These are phyloP conservation scores for Pseudois nayaur DNA, from an alignment of 2,113 vertebrate genomes.

Conservation along the genomic window DNA sequence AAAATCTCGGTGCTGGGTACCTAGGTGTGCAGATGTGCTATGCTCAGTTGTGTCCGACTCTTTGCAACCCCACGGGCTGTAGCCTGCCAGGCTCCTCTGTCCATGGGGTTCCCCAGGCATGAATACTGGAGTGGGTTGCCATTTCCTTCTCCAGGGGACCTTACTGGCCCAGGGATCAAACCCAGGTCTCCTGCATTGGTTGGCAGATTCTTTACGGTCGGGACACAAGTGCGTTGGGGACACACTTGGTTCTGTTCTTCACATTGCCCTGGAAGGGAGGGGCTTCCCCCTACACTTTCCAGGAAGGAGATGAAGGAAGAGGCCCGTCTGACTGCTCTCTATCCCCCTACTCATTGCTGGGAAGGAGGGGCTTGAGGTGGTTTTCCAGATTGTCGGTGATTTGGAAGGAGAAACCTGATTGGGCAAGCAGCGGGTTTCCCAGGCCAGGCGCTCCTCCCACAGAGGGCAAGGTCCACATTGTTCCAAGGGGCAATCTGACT, in stretches of 20 bases:
- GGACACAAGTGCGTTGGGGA: not conserved
- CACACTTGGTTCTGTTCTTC: not conserved
- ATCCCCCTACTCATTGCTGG: not conserved
- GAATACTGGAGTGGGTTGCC: not conserved
- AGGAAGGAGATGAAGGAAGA: not conserved
- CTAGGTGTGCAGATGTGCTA: not conserved
- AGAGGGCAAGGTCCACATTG: not conserved
- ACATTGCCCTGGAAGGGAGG: not conserved
- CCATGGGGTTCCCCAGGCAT: not conserved
- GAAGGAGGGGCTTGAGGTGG: not conserved
- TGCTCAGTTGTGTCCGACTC: not conserved
- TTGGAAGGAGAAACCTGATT: not conserved
- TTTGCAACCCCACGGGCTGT: not conserved
- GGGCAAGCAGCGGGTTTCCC: not conserved
- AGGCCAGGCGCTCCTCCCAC: not conserved
- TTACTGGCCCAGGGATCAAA: not conserved
- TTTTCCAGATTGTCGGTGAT: not conserved
- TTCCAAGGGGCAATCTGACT: not conserved
- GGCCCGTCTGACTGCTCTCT: not conserved
- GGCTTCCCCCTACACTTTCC: not conserved
- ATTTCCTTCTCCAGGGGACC: not conserved
- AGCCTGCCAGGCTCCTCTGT: not conserved
- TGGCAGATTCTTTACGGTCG: accelerated
- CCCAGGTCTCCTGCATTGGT: not conserved
- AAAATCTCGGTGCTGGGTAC: not conserved